phyloP scores from a whole-genome alignment of 2,888 invertebrate species.

The Aleiodes alternator region DNA sequence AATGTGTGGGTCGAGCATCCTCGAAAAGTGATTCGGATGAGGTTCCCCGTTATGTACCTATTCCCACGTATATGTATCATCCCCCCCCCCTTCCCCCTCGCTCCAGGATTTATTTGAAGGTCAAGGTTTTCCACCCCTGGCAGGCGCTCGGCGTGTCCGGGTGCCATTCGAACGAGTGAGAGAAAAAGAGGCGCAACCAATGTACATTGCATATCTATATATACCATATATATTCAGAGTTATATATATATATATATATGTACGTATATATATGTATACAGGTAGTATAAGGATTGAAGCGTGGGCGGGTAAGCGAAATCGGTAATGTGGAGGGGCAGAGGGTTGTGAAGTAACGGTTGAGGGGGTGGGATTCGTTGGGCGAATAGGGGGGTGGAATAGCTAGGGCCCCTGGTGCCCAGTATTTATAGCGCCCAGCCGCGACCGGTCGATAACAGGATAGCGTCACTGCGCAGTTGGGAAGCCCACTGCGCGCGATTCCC shows the following conservation, averaged over 20 bases:
- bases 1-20: too few relatives aligned
- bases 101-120: conserved; percentile 68
- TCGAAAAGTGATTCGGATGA: too few relatives aligned
- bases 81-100: conserved; percentile 59
- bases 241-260: not conserved
- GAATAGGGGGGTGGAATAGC: conserved; percentile 58
- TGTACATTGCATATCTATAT: conserved; percentile 23
- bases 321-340: conserved; percentile 45
- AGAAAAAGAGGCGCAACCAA: conserved; percentile 29
- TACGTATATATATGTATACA: not conserved
- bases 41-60: too few relatives aligned
- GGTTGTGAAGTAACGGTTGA: conserved; percentile 30
- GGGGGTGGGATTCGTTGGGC: conserved; percentile 52
- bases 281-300: not conserved
- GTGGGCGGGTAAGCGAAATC: conserved; percentile 33
- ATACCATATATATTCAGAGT: not conserved
- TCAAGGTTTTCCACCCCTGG: conserved; percentile 68
- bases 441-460: conserved; percentile 71
- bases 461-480: conserved; percentile 72
- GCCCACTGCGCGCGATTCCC: conserved; percentile 42
- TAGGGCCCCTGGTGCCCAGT: conserved; percentile 68
- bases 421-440: conserved; percentile 71
- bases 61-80: not conserved
- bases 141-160: conserved; percentile 32
- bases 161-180: conserved; percentile 39